phyloP scores from a whole-genome alignment of 2,797 vertebrate genomes.

The Jordanella pulchra region DNA sequence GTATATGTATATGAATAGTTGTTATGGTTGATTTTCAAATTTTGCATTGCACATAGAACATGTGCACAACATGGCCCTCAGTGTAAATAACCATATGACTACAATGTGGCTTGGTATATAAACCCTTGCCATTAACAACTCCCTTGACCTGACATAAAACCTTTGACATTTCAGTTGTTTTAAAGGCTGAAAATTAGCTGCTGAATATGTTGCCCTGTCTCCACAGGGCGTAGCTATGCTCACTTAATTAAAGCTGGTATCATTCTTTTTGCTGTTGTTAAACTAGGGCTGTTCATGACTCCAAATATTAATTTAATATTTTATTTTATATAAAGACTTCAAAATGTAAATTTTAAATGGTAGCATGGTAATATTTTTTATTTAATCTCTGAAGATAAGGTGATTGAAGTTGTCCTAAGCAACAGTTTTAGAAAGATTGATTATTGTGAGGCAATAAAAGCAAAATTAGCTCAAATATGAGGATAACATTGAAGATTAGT shows the following conservation, averaged over 20 bases:
- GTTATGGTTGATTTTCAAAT: too few relatives aligned
- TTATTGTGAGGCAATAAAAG: neutral
- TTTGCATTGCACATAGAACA: too few relatives aligned
- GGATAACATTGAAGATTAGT: neutral
- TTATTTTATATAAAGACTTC: neutral
- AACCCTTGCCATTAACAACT: too few relatives aligned
- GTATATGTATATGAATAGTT: neutral
- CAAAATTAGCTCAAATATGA: too few relatives aligned
- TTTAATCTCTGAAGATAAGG: neutral
- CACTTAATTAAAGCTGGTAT: neutral
- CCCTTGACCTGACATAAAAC: too few relatives aligned
- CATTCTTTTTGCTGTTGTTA: neutral
- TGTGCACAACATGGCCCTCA: too few relatives aligned
- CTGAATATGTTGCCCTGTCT: neutral
- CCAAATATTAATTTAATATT: too few relatives aligned
- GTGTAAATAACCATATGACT: too few relatives aligned
- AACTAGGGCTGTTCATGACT: neutral
- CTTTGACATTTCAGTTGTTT: too few relatives aligned
- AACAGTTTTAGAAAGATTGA: neutral
- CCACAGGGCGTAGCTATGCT: neutral
- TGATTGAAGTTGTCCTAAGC: neutral
- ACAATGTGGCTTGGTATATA: too few relatives aligned
- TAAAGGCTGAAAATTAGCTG: neutral
- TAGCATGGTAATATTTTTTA: neutral
- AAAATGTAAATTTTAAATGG: neutral